A percentile compares a stretch with the other conserved stretches of the same genome.
Conservation (phyloP, 2,113 vertebrate genomes). For the Lanius ludovicianus region DNA sequence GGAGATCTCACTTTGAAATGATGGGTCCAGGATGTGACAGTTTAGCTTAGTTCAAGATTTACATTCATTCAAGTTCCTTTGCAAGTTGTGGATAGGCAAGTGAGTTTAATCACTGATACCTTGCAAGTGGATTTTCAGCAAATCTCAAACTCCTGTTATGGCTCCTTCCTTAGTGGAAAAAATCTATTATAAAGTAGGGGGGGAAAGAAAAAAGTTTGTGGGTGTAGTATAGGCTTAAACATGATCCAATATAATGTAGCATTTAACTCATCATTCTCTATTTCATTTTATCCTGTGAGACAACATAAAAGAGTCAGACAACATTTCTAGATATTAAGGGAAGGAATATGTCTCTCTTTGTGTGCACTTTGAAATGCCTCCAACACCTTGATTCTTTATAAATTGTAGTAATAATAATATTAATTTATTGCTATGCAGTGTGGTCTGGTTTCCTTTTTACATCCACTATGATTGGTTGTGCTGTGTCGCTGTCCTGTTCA, state of each 20-base stretch:
- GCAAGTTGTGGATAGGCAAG: neutral
- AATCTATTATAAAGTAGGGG: neutral
- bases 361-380: neutral
- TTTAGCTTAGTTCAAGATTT: neutral
- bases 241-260: neutral
- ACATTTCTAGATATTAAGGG: neutral
- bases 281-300: neutral
- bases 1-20: neutral
- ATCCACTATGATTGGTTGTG: neutral
- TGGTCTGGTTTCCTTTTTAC: neutral
- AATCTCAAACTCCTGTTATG: neutral
- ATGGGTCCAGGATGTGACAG: constrained; percentile 23
- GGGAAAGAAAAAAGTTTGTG: neutral
- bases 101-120: neutral
- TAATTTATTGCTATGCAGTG: neutral
- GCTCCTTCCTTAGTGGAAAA: neutral
- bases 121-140: neutral
- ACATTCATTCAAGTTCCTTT: neutral
- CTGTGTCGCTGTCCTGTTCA: constrained; percentile 32
- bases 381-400: neutral
- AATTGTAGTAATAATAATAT: neutral
- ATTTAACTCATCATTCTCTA: neutral
- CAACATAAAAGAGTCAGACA: neutral
- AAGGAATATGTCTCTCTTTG: neutral
- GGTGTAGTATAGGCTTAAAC: neutral